Conservation (phyloP, 2,797 vertebrate genomes). For the Eupleurogrammus muticus region DNA sequence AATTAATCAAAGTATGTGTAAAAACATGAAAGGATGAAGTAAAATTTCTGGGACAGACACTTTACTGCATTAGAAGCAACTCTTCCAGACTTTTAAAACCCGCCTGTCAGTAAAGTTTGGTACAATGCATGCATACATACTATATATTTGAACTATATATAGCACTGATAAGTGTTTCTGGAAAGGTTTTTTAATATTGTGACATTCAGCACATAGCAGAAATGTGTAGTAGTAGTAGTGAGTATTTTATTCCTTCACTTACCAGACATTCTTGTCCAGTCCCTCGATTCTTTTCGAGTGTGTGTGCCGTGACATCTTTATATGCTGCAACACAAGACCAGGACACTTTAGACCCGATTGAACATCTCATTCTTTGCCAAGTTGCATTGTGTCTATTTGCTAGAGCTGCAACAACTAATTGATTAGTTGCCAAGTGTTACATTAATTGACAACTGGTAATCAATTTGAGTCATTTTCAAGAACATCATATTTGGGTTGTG, state of each 20-base stretch:
- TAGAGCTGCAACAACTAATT: too few species aligned
- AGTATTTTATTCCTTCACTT: conserved; percentile 67
- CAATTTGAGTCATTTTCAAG: too few species aligned
- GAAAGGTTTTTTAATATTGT: too few species aligned
- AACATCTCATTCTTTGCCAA: background rate
- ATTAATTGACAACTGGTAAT: too few species aligned
- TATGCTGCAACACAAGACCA: conserved; percentile 58
- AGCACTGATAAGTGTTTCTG: too few species aligned
- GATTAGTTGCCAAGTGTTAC: too few species aligned
- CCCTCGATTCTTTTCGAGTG: conserved; percentile 93
- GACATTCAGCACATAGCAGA: too few species aligned
- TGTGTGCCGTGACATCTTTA: conserved; percentile 85
- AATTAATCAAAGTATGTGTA: background rate
- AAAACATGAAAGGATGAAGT: background rate
- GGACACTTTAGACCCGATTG: background rate
- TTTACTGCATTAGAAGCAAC: background rate
- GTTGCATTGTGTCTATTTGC: background rate
- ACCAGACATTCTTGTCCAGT: conserved; percentile 95
- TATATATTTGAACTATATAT: too few species aligned
- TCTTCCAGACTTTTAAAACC: background rate
- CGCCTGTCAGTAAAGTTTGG: background rate
- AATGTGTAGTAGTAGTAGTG: too few species aligned
- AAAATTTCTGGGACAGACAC: background rate
- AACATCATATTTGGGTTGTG: too few species aligned
- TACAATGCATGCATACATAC: background rate